Percentiles rank a stretch among this genome's conserved stretches.
These are phyloP conservation scores for Brachylomia viminalis DNA, from an alignment of 2,888 invertebrate species.

Conservation along the genomic window DNA sequence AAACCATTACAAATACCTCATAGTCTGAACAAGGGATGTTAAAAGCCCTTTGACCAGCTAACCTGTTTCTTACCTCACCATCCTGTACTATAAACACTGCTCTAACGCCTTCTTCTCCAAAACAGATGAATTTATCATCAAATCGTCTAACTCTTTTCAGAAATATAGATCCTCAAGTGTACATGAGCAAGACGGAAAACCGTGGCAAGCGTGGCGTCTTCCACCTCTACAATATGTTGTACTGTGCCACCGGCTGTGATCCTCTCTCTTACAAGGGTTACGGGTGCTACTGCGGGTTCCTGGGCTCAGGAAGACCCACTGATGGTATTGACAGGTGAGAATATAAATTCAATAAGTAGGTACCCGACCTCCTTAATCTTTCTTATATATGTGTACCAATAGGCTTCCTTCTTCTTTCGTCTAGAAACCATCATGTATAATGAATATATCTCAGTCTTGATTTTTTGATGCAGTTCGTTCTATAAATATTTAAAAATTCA, in stretches of 20 bases:
- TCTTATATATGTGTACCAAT: too few species aligned
- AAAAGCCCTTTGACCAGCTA: neutral
- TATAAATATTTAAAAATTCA: too few species aligned
- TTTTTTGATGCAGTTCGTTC: neutral
- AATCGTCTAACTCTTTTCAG: slow-evolving; percentile 64
- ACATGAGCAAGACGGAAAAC: slow-evolving; percentile 78
- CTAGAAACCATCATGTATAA: neutral
- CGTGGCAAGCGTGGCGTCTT: slow-evolving; percentile 94
- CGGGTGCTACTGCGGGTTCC: slow-evolving; percentile 97
- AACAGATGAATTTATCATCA: neutral
- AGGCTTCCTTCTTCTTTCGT: neutral
- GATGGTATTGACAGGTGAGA: slow-evolving; percentile 63
- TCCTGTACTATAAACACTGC: neutral
- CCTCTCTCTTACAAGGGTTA: slow-evolving; percentile 96
- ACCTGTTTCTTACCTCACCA: neutral
- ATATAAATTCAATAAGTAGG: too few species aligned
- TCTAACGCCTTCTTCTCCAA: neutral
- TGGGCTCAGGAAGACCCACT: slow-evolving; percentile 87
- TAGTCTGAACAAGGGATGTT: too few species aligned
- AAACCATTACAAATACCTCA: neutral
- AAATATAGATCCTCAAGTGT: slow-evolving; percentile 76
- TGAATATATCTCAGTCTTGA: neutral
- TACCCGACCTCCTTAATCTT: too few species aligned
- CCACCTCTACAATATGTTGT: slow-evolving; percentile 96
- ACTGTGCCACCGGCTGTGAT: slow-evolving; percentile 96